phyloP scores from a whole-genome alignment of 1,140 invertebrate genomes.

The Chironomus tepperi region DNA sequence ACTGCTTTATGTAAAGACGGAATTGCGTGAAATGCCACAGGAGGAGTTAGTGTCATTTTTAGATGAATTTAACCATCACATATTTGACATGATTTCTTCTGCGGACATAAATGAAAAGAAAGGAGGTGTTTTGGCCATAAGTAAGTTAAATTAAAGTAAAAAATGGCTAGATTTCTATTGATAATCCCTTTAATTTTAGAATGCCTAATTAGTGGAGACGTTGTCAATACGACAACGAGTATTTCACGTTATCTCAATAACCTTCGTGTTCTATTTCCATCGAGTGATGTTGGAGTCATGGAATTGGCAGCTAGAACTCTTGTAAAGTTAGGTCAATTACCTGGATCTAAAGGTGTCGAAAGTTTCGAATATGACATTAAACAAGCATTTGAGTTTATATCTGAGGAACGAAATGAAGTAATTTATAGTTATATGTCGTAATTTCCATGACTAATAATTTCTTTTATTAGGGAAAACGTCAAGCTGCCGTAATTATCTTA shows the following conservation, averaged over 20 bases:
- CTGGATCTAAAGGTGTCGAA: slow-evolving; percentile 86
- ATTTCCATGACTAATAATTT: too few relatives aligned
- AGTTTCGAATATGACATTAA: slow-evolving; percentile 97
- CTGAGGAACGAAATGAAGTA: slow-evolving; percentile 76
- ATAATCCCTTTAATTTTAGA: slow-evolving; percentile 48
- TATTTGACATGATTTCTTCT: slow-evolving; percentile 91
- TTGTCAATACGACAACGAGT: slow-evolving; percentile 81
- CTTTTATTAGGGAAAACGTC: slow-evolving; percentile 55
- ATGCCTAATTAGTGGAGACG: slow-evolving; percentile 84
- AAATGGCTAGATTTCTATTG: background rate
- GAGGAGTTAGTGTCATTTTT: slow-evolving; percentile 85
- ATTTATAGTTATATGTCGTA: too few relatives aligned
- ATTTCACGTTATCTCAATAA: slow-evolving; percentile 91
- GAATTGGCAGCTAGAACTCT: slow-evolving; percentile 93
- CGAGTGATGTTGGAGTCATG: slow-evolving; percentile 85
- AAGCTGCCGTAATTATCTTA: slow-evolving; percentile 85
- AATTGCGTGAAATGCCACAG: slow-evolving; percentile 81
- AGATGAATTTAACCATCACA: slow-evolving; percentile 92
- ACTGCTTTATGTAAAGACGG: slow-evolving; percentile 83
- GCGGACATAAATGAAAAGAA: slow-evolving; percentile 90
- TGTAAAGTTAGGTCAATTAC: slow-evolving; percentile 80
- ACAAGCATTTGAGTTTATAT: slow-evolving; percentile 87
- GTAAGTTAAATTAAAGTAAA: slow-evolving; percentile 46
- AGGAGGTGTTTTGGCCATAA: slow-evolving; percentile 89
- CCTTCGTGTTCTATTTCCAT: slow-evolving; percentile 79